Conservation (phyloP, 2,797 vertebrate genomes). For the Sebastes kiyomatsui region DNA sequence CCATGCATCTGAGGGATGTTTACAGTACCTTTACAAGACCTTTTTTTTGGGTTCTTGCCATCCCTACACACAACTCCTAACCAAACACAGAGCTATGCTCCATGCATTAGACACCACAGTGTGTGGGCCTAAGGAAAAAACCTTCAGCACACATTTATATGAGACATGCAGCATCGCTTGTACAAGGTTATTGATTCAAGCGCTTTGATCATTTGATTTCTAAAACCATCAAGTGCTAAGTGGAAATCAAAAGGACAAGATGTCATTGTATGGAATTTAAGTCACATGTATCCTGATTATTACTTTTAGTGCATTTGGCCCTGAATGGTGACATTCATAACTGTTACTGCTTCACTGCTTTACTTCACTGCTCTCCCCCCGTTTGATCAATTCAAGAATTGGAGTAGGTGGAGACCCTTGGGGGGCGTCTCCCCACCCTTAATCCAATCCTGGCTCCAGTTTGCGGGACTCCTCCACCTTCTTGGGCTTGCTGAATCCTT, state of each 20-base stretch:
- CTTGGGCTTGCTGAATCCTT: slow-evolving; percentile 91
- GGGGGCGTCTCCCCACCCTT: slow-evolving; percentile 59
- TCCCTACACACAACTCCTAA: background rate
- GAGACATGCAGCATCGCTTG: slow-evolving; percentile 42
- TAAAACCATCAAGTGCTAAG: background rate
- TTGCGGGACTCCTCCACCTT: slow-evolving; percentile 43
- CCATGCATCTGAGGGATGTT: slow-evolving; percentile 45
- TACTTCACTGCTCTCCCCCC: slow-evolving; percentile 39
- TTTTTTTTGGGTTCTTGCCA: background rate
- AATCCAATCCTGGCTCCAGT: slow-evolving; percentile 43
- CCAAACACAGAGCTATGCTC: slow-evolving; percentile 4
- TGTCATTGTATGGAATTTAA: background rate
- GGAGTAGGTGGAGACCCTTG: slow-evolving; percentile 64
- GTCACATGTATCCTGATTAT: slow-evolving; percentile 15
- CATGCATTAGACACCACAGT: slow-evolving; percentile 11
- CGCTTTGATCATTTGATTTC: background rate
- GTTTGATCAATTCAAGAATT: slow-evolving; percentile 55
- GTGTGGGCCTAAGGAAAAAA: background rate
- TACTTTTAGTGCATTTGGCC: slow-evolving; percentile 13
- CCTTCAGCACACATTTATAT: slow-evolving; percentile 19
- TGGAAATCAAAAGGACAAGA: slow-evolving; percentile 33
- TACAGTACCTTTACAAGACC: slow-evolving; percentile 23
- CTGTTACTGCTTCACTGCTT: slow-evolving; percentile 25
- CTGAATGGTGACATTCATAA: slow-evolving; percentile 13
- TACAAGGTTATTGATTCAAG: slow-evolving; percentile 20